Percentiles rank a stretch among this genome's conserved stretches.
Conservation (phyloP, 2,113 vertebrate species). For the Oreochromis tanganicae region DNA sequence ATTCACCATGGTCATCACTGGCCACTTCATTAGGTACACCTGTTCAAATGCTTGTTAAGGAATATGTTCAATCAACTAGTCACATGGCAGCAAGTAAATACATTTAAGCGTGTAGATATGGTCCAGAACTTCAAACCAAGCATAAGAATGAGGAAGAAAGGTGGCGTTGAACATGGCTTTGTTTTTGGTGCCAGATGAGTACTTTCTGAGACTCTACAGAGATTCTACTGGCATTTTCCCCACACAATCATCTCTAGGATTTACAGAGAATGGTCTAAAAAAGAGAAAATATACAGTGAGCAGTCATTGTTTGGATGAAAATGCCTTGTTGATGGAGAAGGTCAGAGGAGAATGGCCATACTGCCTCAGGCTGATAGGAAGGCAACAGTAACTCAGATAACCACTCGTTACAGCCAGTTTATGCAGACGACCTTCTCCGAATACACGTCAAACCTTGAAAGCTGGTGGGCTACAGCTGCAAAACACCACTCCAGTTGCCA, state of each 20-base stretch:
- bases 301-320: not conserved
- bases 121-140: not conserved
- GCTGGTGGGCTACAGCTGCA: not conserved
- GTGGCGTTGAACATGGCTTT: not conserved
- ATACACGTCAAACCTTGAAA: not conserved
- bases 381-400: not conserved
- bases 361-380: not conserved
- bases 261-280: not conserved
- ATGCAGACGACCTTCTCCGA: not conserved
- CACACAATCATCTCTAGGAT: not conserved
- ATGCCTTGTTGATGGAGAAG: not conserved
- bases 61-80: not conserved
- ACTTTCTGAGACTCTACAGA: not conserved
- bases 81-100: not conserved
- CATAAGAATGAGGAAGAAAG: not conserved
- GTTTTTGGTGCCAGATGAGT: not conserved
- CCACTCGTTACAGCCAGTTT: not conserved
- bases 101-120: not conserved
- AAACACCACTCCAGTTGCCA: not conserved
- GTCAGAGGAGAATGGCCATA: not conserved
- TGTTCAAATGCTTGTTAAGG: not conserved
- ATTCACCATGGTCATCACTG: not conserved
- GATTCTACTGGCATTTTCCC: not conserved
- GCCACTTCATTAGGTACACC: not conserved
- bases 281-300: not conserved